These are phyloP conservation scores for Montipora foliosa DNA, from an alignment of 64 coral and sea anemone species.

Conservation along the genomic window DNA sequence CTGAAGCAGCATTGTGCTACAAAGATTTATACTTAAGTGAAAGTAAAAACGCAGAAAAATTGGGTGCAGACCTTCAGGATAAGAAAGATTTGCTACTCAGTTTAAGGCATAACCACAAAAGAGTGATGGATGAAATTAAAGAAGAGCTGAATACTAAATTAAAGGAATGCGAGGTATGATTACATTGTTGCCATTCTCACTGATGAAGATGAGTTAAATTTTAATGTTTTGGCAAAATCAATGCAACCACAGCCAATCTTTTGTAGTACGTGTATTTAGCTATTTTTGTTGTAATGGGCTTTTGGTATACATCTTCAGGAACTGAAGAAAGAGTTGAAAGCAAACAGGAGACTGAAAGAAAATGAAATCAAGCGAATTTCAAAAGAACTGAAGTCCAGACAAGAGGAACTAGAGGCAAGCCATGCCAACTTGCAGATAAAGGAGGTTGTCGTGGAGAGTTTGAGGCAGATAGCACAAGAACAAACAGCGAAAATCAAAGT, in stretches of 20 bases:
- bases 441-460: slow-evolving; percentile 32
- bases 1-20: slow-evolving; percentile 31
- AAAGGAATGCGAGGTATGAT: slow-evolving; percentile 67
- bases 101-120: slow-evolving; percentile 58
- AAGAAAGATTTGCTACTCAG: slow-evolving; percentile 57
- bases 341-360: slow-evolving; percentile 71
- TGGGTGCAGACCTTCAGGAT: slow-evolving; percentile 60
- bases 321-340: slow-evolving; percentile 61
- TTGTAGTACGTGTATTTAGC: too few species aligned
- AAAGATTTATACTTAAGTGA: slow-evolving; percentile 50
- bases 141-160: slow-evolving; percentile 39
- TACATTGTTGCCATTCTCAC: too few species aligned
- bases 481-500: neutral
- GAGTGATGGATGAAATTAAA: slow-evolving; percentile 45
- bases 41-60: slow-evolving; percentile 18
- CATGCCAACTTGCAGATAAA: slow-evolving; percentile 1
- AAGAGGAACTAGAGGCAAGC: slow-evolving; percentile 39
- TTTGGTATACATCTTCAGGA: slow-evolving; percentile 35
- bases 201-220: too few species aligned
- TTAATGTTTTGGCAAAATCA: too few species aligned
- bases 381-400: slow-evolving; percentile 66
- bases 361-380: slow-evolving; percentile 54
- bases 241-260: too few species aligned
- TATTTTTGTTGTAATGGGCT: too few species aligned
- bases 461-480: neutral